phyloP scores from a whole-genome alignment of 2,113 vertebrate genomes.

The Panurus biarmicus region DNA sequence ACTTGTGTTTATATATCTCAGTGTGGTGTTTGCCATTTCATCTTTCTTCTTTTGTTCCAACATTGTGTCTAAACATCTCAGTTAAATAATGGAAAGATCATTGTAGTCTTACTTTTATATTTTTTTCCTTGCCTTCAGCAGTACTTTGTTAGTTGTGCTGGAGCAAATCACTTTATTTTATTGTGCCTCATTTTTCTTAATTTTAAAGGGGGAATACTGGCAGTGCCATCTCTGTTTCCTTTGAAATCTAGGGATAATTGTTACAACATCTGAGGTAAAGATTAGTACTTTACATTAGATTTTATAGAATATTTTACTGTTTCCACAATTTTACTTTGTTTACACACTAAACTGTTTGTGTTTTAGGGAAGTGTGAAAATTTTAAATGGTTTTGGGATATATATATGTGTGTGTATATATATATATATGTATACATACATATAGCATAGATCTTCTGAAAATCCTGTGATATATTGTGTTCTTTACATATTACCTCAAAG shows the following conservation, averaged over 20 bases:
- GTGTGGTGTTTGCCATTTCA: background rate
- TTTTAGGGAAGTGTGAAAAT: background rate
- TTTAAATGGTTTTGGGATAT: background rate
- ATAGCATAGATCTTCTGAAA: background rate
- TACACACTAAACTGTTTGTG: rapidly evolving
- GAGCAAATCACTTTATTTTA: background rate
- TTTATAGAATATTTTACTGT: background rate
- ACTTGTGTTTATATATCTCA: background rate
- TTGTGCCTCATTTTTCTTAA: background rate
- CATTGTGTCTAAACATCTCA: background rate
- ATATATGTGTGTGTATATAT: too few relatives aligned
- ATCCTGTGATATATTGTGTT: background rate
- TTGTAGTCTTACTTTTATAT: background rate
- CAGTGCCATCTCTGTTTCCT: background rate
- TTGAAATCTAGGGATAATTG: background rate
- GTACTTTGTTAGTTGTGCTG: background rate
- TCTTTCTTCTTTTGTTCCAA: background rate
- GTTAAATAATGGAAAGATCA: background rate
- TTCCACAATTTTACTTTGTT: background rate
- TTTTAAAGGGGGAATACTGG: background rate
- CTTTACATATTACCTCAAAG: background rate
- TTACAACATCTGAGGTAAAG: background rate
- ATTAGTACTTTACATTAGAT: background rate
- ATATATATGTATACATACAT: too few relatives aligned
- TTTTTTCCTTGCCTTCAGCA: background rate